Base-by-base conservation (phyloP, 2,797 vertebrate genomes). In the Otolemur crassicaudatus region DNA sequence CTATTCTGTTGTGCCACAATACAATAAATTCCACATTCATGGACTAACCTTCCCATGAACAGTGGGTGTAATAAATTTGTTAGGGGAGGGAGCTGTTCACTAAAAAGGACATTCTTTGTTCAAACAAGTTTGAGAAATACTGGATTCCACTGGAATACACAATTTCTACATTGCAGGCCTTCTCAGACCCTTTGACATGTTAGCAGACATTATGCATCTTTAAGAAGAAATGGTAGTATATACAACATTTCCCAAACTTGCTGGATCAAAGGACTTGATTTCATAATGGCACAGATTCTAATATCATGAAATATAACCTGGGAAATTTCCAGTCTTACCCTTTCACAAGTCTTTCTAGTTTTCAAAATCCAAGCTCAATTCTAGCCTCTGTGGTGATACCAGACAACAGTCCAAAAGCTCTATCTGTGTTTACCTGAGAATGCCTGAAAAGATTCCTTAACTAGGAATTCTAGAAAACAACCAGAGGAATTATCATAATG, bases 311-410 rank as follows among this genome's bases (percentile, higher is more conserved):
- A 76, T 65, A 79, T 46, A 76, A 76, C 40, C 43, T 65, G n/a
- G 43, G 60, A 75, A 72, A n/a, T 63, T 67, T 94, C 87, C 16
- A 73, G 79, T 76, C 92, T 91, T 16, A 58, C 58, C 63, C 46
- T 60, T 80, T 46, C 53, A 11, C 17, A 90, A 34, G 49, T 43
- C n/a, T 93, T 77, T 94, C 81, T 92, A 46, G 65, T 83, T 95
- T 88, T 73, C 63, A 67, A 76, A 79, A 75, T 5, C 14, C 25
- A 14, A 0, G 8, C 25, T 40, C 7, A 56, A 46, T 53, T 77
- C 63, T 43, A 67, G 56, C 86, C 61, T 87, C 19, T 25, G 19
- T 0, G 31, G 80, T 40, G 31, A 58, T 11, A 73, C 46, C 12
- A 7, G 70, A 37, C 43, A 34, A 49, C 3, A 37, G 58, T 79